These are phyloP conservation scores for Phylloscopus collybita DNA, from an alignment of 2,797 vertebrate species.

Conservation along the genomic window DNA sequence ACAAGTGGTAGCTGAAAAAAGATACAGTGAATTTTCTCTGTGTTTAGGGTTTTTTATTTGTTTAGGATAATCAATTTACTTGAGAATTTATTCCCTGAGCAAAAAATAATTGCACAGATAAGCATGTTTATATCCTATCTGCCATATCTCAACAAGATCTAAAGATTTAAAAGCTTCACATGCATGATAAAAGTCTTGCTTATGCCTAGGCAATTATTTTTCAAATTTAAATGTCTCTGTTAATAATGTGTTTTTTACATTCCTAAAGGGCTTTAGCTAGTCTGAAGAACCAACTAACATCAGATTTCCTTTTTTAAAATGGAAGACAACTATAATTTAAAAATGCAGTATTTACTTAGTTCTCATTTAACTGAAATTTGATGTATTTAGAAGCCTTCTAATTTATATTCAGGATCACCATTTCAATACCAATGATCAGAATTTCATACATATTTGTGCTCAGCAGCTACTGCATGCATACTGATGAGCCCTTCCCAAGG, in stretches of 20 bases:
- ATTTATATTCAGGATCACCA: constrained; percentile 58
- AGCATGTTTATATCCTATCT: constrained; percentile 21
- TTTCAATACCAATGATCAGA: constrained; percentile 51
- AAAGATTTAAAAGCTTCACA: constrained; percentile 40
- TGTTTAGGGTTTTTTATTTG: background rate
- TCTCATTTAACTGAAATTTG: background rate
- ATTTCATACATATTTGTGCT: constrained; percentile 65
- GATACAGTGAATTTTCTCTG: background rate
- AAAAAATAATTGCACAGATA: background rate
- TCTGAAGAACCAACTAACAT: background rate
- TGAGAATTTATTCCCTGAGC: constrained; percentile 13
- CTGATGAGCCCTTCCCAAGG: constrained; percentile 30
- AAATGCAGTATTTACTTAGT: constrained; percentile 22
- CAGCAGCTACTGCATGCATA: constrained; percentile 37
- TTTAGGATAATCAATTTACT: constrained; percentile 13
- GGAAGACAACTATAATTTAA: background rate
- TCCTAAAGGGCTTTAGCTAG: background rate
- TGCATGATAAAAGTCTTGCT: constrained; percentile 30
- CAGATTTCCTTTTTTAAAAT: constrained; percentile 11
- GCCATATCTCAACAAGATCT: constrained; percentile 28
- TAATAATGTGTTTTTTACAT: constrained; percentile 12
- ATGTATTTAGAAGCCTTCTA: constrained; percentile 1
- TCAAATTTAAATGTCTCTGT: constrained; percentile 34
- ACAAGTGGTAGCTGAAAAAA: background rate
- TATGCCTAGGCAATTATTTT: constrained; percentile 52